Conservation (phyloP, 2,888 invertebrate species). For the Euproctis similis region DNA sequence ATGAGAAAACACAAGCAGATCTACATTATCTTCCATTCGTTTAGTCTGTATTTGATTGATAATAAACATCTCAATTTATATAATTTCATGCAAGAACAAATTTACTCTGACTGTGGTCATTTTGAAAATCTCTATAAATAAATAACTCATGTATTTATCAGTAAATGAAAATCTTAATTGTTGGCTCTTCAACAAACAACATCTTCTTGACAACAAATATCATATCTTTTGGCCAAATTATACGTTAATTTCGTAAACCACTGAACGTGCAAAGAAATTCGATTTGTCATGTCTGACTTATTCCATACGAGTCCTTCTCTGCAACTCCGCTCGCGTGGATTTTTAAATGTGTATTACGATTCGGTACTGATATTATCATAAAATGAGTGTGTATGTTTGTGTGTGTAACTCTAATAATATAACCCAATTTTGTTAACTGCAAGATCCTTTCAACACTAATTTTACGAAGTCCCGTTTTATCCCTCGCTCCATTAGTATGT, state of each 20-base stretch:
- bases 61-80: slow-evolving; percentile 7
- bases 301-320: no score
- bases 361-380: no score
- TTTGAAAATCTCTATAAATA: slow-evolving; percentile 12
- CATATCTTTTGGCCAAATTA: slow-evolving; percentile 29
- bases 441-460: slow-evolving; percentile 35
- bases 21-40: no score
- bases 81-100: slow-evolving; percentile 11
- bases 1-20: no score
- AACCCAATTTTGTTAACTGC: slow-evolving; percentile 31
- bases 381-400: no score
- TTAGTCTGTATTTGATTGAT: no score
- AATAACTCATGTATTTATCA: no score
- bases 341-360: no score
- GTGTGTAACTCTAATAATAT: slow-evolving; percentile 7
- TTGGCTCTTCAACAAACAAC: no score
- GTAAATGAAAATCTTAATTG: slow-evolving; percentile 27
- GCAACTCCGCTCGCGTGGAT: no score
- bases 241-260: slow-evolving; percentile 36
- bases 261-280: slow-evolving; percentile 29
- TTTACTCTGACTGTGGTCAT: slow-evolving; percentile 6
- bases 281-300: slow-evolving; percentile 29
- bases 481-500: slow-evolving; percentile 27
- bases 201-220: no score
- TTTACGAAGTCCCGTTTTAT: slow-evolving; percentile 30